Base-by-base conservation (phyloP, 2,888 invertebrate genomes). In the Drosophila austrosaltans region DNA sequence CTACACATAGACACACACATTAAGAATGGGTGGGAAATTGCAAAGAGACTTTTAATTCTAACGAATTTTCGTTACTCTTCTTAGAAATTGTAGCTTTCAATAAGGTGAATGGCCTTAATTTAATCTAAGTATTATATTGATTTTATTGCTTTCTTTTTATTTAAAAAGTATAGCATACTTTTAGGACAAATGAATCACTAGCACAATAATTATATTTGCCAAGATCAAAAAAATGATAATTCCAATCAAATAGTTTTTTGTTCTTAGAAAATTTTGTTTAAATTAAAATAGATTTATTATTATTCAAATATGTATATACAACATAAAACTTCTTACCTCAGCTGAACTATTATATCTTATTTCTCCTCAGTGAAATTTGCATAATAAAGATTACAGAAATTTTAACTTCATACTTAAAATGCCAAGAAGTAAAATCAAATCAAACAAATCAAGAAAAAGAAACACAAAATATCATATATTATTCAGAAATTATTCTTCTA, bases 151-250 rank as follows among this genome's bases (percentile, higher is more conserved):
- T 36, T 36, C 36, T 36, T 25, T 36, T 25, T 48, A 10, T 8
- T 48, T 7, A 10, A 48, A 22, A 48, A 48, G 22, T 48, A n/a
- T 20, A 20, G 56, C 56, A 56, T 56, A 56, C 32, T 56, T 56
- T 56, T 56, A 56, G 56, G 54, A 16, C n/a, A 10, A 28, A 2
- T 5, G 1, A 12, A 53, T 28, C 4, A 6, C 30, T 6, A 30
- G 30, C 5, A 30, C 4, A 30, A 6, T 30, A 5, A 30, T 0
- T 25, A 16, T 30, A 28, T 28, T 28, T 2, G 4, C 28, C 2
- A 28, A 28, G 28, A 28, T 28, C 28, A 28, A 28, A 28, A 30
- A 30, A 5, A 5, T 30, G 6, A 5, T 30, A 30, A 5, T 30
- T 3, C 6, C 30, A 30, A 5, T 30, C 6, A 30, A 30, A 5